Percentiles rank a stretch among this genome's conserved stretches.
Evolutionary conservation across 2,113 vertebrate genomes (phyloP).

Genomic region (Struthidea cinerea): DNA sequence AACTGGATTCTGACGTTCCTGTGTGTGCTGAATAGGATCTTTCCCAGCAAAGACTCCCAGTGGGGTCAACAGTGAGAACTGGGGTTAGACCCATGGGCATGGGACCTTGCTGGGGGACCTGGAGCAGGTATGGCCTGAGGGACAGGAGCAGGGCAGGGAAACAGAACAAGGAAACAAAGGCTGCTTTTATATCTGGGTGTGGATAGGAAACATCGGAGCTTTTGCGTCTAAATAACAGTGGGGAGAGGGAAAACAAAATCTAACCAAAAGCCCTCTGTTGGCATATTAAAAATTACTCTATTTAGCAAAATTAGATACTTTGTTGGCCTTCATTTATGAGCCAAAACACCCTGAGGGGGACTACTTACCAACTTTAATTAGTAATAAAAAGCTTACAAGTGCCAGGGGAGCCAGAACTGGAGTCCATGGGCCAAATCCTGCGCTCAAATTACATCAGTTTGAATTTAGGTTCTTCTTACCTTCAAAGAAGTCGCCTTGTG

Average conservation of each 20-base stretch:
- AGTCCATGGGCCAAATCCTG: conserved; percentile 40
- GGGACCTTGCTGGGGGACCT: background rate
- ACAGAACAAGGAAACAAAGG: background rate
- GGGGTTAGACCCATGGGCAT: fast-evolving
- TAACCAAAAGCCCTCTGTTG: conserved; percentile 50
- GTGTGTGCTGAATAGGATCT: background rate
- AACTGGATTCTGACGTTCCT: background rate
- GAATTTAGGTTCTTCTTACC: background rate
- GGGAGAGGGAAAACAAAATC: conserved; percentile 36
- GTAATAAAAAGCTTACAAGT: conserved; percentile 61
- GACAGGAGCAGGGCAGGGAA: background rate
- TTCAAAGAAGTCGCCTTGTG: background rate
- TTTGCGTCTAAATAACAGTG: background rate
- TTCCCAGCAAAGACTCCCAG: background rate
- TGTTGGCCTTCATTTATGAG: conserved; percentile 61
- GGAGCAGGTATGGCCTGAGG: background rate
- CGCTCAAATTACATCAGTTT: background rate
- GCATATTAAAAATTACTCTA: conserved; percentile 59
- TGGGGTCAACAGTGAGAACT: fast-evolving
- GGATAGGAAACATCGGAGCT: conserved; percentile 8
- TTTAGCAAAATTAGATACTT: conserved; percentile 66
- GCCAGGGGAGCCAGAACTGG: conserved; percentile 31
- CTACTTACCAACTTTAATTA: conserved; percentile 63
- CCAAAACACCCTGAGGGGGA: conserved; percentile 59
- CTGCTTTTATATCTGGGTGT: background rate